phyloP scores from a whole-genome alignment of 1,140 invertebrate genomes.

The Patella vulgata region DNA sequence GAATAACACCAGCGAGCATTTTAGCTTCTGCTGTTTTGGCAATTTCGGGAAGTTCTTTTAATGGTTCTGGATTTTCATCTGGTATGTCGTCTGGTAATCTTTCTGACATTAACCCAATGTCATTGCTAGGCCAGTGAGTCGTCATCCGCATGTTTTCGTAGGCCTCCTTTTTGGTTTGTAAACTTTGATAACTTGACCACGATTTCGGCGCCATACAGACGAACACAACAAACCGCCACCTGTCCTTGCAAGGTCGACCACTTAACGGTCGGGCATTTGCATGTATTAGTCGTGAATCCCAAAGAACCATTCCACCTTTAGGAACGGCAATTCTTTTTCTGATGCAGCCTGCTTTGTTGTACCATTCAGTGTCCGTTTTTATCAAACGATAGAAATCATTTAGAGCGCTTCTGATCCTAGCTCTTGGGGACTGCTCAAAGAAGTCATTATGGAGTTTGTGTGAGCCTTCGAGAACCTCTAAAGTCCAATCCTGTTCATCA shows the following conservation, averaged over 20 bases:
- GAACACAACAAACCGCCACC: conserved; percentile 44
- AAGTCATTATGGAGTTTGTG: conserved; percentile 33
- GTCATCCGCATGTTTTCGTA: conserved; percentile 38
- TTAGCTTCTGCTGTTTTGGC: conserved; percentile 22
- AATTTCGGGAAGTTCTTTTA: conserved; percentile 34
- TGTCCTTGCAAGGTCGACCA: no score
- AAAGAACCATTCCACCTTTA: conserved; percentile 41
- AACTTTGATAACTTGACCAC: conserved; percentile 35
- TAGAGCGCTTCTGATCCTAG: conserved; percentile 8
- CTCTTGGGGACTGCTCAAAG: conserved; percentile 19
- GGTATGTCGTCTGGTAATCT: conserved; percentile 3
- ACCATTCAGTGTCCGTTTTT: conserved; percentile 36
- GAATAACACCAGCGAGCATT: conserved; percentile 15
- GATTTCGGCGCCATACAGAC: conserved; percentile 44
- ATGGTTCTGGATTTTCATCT: conserved; percentile 10
- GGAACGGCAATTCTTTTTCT: conserved; percentile 38
- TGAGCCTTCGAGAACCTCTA: conserved; percentile 43
- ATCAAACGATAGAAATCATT: conserved; percentile 25
- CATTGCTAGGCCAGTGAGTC: conserved; percentile 45
- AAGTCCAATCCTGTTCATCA: conserved; percentile 39
- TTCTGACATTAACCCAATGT: conserved; percentile 22
- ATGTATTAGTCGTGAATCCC: conserved; percentile 44
- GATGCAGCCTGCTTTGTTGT: conserved; percentile 24
- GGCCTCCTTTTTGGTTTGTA: conserved; percentile 32
- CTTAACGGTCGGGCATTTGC: conserved; percentile 33